phyloP scores from a whole-genome alignment of 1,140 invertebrate genomes.

The Sipha flava region DNA sequence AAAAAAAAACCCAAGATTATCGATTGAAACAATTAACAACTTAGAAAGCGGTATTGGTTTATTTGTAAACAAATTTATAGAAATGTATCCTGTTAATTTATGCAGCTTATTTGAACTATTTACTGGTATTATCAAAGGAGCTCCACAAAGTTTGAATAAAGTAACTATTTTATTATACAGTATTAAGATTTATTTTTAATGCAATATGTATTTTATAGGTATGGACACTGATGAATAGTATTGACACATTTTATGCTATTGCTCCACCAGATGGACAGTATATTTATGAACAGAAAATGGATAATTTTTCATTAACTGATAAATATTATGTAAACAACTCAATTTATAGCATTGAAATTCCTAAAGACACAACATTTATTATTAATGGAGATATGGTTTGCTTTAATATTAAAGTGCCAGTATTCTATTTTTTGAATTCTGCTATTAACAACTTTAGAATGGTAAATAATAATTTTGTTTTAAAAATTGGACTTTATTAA shows the following conservation, averaged over 20 bases:
- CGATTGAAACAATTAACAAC: not conserved
- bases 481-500: not conserved
- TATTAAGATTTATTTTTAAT: not conserved
- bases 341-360: constrained; percentile 6
- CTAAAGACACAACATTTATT: constrained; percentile 1
- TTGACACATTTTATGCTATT: not conserved
- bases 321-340: not conserved
- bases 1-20: not conserved
- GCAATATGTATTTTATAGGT: not conserved
- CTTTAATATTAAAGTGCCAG: not conserved
- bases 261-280: constrained; percentile 9
- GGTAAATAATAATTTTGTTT: not conserved
- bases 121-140: constrained; percentile 19
- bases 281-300: constrained; percentile 18
- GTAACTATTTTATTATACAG: not conserved
- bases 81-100: constrained; percentile 17
- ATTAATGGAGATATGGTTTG: constrained; percentile 1
- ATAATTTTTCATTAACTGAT: constrained; percentile 2
- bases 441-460: constrained; percentile 19
- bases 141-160: constrained; percentile 13
- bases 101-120: constrained; percentile 14
- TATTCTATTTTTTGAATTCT: constrained; percentile 8
- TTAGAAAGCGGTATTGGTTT: not conserved
- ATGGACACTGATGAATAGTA: constrained; percentile 10
- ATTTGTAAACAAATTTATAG: constrained; percentile 14